Conservation (phyloP, 2,888 invertebrate species). For the Amphipoea lucens region DNA sequence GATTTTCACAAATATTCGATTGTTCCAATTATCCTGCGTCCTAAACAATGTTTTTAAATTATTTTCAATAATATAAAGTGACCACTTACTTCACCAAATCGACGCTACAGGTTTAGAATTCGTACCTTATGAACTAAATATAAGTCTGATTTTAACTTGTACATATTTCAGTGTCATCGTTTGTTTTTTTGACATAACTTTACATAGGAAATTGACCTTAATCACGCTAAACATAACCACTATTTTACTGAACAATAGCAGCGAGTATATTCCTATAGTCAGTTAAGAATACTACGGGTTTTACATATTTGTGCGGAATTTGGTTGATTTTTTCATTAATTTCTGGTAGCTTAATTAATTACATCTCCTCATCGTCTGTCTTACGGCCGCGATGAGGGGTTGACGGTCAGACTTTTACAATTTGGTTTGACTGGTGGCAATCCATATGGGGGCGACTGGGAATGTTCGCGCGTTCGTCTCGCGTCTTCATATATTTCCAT, state of each 20-base stretch:
- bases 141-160: conserved; percentile 74
- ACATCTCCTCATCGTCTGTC: no score
- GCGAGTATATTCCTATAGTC: conserved; percentile 42
- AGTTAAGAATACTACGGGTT: conserved; percentile 46
- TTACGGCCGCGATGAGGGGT: no score
- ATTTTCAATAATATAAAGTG: not conserved
- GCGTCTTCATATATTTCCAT: no score
- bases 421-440: no score
- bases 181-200: conserved; percentile 41
- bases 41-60: not conserved
- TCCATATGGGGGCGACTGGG: no score
- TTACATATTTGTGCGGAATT: conserved; percentile 22
- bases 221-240: conserved; percentile 25
- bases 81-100: conserved; percentile 42
- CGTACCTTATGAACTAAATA: conserved; percentile 74
- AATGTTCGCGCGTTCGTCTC: no score
- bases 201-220: conserved; percentile 44
- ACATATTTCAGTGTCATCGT: conserved; percentile 64
- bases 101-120: conserved; percentile 61
- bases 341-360: not conserved
- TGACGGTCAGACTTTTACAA: no score
- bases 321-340: not conserved
- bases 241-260: conserved; percentile 42
- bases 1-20: not conserved
- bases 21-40: not conserved